These are phyloP conservation scores for Ectemnius lituratus DNA, from an alignment of 2,888 invertebrate species.

Conservation along the genomic window DNA sequence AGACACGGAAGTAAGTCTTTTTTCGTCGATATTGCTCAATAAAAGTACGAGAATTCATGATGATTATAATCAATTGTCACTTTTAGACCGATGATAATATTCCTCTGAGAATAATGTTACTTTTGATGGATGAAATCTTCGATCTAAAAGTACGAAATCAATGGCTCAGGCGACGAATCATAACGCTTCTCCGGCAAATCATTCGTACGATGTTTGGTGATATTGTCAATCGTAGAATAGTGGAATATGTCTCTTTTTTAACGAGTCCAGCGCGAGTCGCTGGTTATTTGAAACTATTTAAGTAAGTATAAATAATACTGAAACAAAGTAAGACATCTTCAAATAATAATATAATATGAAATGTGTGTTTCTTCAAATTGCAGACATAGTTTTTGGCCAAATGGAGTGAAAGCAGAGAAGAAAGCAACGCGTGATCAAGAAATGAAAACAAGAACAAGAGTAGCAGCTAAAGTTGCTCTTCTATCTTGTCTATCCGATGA, in stretches of 20 bases:
- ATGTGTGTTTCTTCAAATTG: no score
- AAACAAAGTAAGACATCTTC: no score
- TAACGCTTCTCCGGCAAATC: slow-evolving; percentile 87
- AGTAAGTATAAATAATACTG: no score
- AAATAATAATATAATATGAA: no score
- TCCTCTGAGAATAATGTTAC: slow-evolving; percentile 87
- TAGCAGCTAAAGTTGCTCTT: slow-evolving; percentile 92
- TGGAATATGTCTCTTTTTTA: slow-evolving; percentile 91
- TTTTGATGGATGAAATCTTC: slow-evolving; percentile 91
- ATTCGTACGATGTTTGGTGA: slow-evolving; percentile 90
- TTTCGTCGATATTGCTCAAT: no score
- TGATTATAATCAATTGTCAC: neutral
- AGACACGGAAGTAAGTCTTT: slow-evolving; percentile 82
- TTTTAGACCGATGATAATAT: slow-evolving; percentile 86
- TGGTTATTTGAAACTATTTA: slow-evolving; percentile 90
- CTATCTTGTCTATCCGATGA: slow-evolving; percentile 94
- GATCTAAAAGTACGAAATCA: slow-evolving; percentile 89
- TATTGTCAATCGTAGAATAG: slow-evolving; percentile 90
- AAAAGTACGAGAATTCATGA: no score
- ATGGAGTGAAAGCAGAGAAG: slow-evolving; percentile 80
- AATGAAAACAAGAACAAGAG: slow-evolving; percentile 86
- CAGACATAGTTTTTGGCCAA: slow-evolving; percentile 82
- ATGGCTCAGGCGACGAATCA: slow-evolving; percentile 88
- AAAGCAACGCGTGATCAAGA: slow-evolving; percentile 79
- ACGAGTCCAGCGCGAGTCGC: slow-evolving; percentile 94